Percentiles rank a stretch among this genome's conserved stretches.
Evolutionary conservation across 2,797 vertebrate species (phyloP).

Genomic region (Paedocypris micromegethes): DNA sequence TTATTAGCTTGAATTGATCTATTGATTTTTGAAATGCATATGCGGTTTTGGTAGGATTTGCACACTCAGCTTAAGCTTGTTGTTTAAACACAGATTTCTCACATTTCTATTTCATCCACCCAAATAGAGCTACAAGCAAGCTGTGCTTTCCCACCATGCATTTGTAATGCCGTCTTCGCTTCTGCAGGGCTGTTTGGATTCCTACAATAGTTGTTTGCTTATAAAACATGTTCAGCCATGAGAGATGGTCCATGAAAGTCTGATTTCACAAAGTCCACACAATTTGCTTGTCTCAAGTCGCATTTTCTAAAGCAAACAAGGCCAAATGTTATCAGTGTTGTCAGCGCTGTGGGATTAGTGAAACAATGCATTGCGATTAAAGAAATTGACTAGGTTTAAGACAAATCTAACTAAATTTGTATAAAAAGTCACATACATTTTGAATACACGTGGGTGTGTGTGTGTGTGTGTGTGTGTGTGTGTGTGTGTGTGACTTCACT

Average conservation of each 20-base stretch:
- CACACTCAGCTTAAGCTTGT: constrained; percentile 12
- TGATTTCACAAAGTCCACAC: constrained; percentile 19
- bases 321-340: constrained; percentile 3
- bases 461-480: too few species aligned
- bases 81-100: constrained; percentile 53
- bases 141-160: constrained; percentile 30
- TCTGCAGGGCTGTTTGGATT: constrained; percentile 8
- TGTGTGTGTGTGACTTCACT: too few species aligned
- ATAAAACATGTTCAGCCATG: constrained; percentile 15
- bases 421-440: too few species aligned
- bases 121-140: constrained; percentile 40
- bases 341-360: not conserved
- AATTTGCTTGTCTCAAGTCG: constrained; percentile 7
- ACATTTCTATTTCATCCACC: constrained; percentile 47
- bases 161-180: constrained; percentile 28
- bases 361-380: constrained; percentile 24
- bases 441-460: too few species aligned
- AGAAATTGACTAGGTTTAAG: too few species aligned
- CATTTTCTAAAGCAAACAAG: not conserved
- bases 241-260: constrained; percentile 24
- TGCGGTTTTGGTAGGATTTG: too few species aligned
- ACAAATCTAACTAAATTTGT: too few species aligned
- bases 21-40: too few species aligned
- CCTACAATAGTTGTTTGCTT: constrained; percentile 8
- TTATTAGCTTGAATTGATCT: too few species aligned